These are phyloP conservation scores for Abramis brama DNA, from an alignment of 2,113 vertebrate species.

Conservation along the genomic window DNA sequence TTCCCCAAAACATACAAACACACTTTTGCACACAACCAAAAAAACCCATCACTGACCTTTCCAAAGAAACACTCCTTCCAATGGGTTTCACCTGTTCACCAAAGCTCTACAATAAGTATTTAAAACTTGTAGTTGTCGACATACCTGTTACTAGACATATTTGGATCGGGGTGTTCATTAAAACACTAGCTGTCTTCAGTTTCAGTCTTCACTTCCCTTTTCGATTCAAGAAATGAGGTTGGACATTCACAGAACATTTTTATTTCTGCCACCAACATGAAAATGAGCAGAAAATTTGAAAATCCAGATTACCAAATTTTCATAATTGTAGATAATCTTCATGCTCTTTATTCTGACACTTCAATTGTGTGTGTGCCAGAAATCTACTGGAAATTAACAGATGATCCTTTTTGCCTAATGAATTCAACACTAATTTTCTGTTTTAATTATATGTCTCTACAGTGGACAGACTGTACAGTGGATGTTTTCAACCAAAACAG, in stretches of 20 bases:
- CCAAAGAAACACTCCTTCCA: neutral
- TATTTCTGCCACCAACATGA: neutral
- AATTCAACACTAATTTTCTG: neutral
- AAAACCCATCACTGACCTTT: conserved; percentile 2
- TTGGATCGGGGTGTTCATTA: conserved; percentile 16
- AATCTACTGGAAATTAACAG: neutral
- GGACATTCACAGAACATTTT: neutral
- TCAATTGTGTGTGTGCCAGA: neutral
- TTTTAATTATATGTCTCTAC: neutral
- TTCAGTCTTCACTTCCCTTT: neutral
- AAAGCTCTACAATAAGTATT: neutral
- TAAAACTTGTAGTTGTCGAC: conserved; percentile 2
- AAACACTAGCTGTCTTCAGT: neutral
- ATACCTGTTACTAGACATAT: conserved; percentile 8
- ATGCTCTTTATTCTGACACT: conserved; percentile 15
- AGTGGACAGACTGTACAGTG: neutral
- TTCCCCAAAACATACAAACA: neutral
- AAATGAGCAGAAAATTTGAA: neutral
- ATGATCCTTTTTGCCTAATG: neutral
- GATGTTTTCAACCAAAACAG: neutral
- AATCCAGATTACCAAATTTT: neutral
- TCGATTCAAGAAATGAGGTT: neutral
- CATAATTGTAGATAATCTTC: neutral
- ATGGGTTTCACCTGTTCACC: conserved; percentile 21
- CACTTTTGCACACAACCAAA: neutral